Conservation (phyloP, 2,797 vertebrate genomes). For the Gastrophryne carolinensis region DNA sequence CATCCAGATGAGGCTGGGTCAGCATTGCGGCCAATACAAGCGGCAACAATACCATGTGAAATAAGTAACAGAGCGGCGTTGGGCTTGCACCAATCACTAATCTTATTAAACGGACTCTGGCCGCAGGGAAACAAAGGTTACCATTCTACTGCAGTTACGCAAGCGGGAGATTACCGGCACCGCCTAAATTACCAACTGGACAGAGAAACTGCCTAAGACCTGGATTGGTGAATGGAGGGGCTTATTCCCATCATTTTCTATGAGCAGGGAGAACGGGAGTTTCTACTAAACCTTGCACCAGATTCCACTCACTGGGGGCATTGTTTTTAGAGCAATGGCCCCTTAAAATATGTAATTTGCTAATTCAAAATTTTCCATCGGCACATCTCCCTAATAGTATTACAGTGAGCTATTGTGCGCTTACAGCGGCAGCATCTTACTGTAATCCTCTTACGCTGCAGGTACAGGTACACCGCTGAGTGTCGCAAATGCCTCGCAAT, state of each 20-base stretch:
- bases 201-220: too few relatives aligned
- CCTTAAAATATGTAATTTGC: not conserved
- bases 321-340: not conserved
- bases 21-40: slow-evolving; percentile 25
- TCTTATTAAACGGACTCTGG: slow-evolving; percentile 40
- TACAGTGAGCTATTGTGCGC: not conserved
- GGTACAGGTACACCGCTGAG: not conserved
- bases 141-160: slow-evolving; percentile 15
- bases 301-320: not conserved
- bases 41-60: slow-evolving; percentile 36
- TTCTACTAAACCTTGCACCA: too few relatives aligned
- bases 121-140: slow-evolving; percentile 26
- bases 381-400: not conserved
- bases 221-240: too few relatives aligned
- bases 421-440: not conserved
- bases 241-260: too few relatives aligned
- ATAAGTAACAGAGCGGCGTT: slow-evolving; percentile 11
- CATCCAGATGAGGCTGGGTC: not conserved
- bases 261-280: too few relatives aligned
- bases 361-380: too few relatives aligned
- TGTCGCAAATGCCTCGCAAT: not conserved
- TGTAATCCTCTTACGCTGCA: not conserved
- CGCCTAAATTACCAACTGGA: too few relatives aligned
- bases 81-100: slow-evolving; percentile 23
- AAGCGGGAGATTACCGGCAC: slow-evolving; percentile 3